Evolutionary conservation across 2,113 vertebrate species (phyloP).

Genomic region (Epinephelus lanceolatus): DNA sequence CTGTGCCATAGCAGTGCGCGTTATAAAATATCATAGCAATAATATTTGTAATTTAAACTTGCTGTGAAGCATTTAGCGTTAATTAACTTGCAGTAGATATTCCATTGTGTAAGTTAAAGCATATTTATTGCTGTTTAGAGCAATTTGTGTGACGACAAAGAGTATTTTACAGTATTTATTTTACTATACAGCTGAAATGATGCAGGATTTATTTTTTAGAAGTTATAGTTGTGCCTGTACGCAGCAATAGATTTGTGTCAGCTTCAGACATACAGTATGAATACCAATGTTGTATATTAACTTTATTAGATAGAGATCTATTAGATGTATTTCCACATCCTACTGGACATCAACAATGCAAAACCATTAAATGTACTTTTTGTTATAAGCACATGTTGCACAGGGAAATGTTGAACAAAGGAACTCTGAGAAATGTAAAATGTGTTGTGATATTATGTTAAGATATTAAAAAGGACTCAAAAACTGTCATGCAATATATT

Average conservation of each 20-base stretch:
- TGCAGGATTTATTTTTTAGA: slow-evolving; percentile 53
- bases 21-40: slow-evolving; percentile 48
- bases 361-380: slow-evolving; percentile 10
- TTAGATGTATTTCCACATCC: slow-evolving; percentile 14
- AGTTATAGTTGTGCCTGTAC: slow-evolving; percentile 20
- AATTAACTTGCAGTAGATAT: not conserved
- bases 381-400: not conserved
- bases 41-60: slow-evolving; percentile 25
- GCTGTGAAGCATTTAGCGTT: not conserved
- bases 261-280: slow-evolving; percentile 19
- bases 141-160: not conserved
- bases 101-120: not conserved
- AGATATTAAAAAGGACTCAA: not conserved
- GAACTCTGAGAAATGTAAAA: not conserved
- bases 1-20: slow-evolving; percentile 44
- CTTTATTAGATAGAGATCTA: not conserved
- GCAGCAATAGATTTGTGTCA: slow-evolving; percentile 11
- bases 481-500: not conserved
- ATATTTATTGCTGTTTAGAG: slow-evolving; percentile 31
- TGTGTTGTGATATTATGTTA: not conserved
- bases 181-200: slow-evolving; percentile 27
- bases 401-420: not conserved
- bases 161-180: slow-evolving; percentile 60
- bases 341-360: slow-evolving; percentile 22
- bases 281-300: not conserved